A percentile compares a stretch with the other conserved stretches of the same genome.
Conservation (phyloP, 1,140 invertebrate species). For the Dolichoris vasculosae region DNA sequence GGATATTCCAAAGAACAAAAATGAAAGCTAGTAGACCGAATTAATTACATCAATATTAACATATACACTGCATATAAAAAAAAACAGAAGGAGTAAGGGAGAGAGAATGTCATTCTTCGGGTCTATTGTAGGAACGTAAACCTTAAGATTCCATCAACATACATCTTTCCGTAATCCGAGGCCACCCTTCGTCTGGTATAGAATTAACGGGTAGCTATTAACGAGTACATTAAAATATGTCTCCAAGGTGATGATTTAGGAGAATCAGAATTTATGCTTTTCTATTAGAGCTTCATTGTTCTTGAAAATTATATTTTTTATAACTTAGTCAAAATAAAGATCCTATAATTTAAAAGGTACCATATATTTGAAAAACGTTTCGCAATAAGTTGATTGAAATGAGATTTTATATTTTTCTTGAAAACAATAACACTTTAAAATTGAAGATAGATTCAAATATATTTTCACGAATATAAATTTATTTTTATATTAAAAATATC, state of each 20-base stretch:
- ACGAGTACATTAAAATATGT: slow-evolving; percentile 51
- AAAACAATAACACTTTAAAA: background rate
- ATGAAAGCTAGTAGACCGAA: slow-evolving; percentile 31
- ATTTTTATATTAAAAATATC: background rate
- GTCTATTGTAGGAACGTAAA: slow-evolving; percentile 29
- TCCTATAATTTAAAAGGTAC: background rate
- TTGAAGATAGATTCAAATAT: background rate
- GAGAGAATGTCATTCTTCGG: background rate
- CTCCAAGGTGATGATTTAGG: slow-evolving; percentile 40
- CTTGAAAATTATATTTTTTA: slow-evolving; percentile 7
- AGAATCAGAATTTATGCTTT: background rate
- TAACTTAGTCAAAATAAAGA: background rate
- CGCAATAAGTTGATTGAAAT: background rate
- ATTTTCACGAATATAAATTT: background rate
- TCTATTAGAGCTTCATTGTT: slow-evolving; percentile 8
- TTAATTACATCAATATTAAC: slow-evolving; percentile 47
- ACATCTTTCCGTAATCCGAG: slow-evolving; percentile 50
- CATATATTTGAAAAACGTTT: background rate
- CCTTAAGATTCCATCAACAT: slow-evolving; percentile 50
- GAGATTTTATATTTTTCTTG: background rate
- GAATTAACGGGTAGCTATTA: slow-evolving; percentile 51
- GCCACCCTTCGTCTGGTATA: slow-evolving; percentile 8
- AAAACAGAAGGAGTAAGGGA: background rate
- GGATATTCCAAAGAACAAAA: slow-evolving; percentile 21
- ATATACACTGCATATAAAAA: background rate